phyloP scores from a whole-genome alignment of 2,888 invertebrate genomes.

The Bembecia ichneumoniformis region DNA sequence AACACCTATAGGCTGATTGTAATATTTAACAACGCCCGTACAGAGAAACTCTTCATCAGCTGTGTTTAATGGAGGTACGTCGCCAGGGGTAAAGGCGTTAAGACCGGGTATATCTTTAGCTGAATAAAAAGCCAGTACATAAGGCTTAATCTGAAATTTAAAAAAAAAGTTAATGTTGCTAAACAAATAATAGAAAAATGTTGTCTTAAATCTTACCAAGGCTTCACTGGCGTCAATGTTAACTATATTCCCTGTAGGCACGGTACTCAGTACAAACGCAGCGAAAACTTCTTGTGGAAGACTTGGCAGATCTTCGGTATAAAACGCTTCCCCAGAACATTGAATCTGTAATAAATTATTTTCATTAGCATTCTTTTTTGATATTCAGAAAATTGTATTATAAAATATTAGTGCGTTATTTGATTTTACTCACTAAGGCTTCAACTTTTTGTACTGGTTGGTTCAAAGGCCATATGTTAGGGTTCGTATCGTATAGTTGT shows the following conservation, averaged over 20 bases:
- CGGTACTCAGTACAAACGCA: slow-evolving; percentile 63
- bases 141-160: slow-evolving; percentile 69
- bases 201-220: neutral
- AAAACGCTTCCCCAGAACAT: slow-evolving; percentile 71
- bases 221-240: slow-evolving; percentile 67
- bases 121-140: slow-evolving; percentile 74
- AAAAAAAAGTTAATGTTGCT: neutral
- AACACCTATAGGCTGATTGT: slow-evolving; percentile 77
- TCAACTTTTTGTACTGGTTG: slow-evolving; percentile 77
- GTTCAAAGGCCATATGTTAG: slow-evolving; percentile 74
- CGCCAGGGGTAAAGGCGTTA: slow-evolving; percentile 66
- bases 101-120: slow-evolving; percentile 77
- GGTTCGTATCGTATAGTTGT: slow-evolving; percentile 74
- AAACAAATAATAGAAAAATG: neutral
- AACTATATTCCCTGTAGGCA: slow-evolving; percentile 31
- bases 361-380: neutral
- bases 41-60: slow-evolving; percentile 56
- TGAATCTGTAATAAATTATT: slow-evolving; percentile 29
- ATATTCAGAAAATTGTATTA: no score
- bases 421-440: slow-evolving; percentile 15
- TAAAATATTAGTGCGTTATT: no score
- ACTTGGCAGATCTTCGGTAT: slow-evolving; percentile 69
- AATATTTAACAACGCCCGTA: slow-evolving; percentile 66
- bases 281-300: slow-evolving; percentile 67
- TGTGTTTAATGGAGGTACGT: slow-evolving; percentile 2